phyloP scores from a whole-genome alignment of 2,888 invertebrate species.

The Hypercompe scribonia region DNA sequence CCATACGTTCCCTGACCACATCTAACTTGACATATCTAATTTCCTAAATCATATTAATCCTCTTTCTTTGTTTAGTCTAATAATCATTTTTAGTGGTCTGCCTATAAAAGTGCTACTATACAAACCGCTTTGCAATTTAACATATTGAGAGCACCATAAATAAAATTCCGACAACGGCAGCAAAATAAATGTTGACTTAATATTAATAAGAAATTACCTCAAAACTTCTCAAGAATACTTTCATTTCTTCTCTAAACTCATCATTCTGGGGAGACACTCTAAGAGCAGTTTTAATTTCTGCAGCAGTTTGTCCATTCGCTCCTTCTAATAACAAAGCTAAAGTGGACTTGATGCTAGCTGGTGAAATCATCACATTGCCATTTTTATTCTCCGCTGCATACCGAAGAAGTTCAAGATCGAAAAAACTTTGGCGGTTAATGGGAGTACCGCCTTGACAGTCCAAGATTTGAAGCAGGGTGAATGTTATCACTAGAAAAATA shows the following conservation, averaged over 20 bases:
- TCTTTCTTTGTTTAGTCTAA: not conserved
- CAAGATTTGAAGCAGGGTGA: constrained; percentile 55
- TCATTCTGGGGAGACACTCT: constrained; percentile 80
- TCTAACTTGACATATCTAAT: not conserved
- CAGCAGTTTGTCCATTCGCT: constrained; percentile 84
- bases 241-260: constrained; percentile 71
- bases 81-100: not conserved
- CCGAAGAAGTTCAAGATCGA: constrained; percentile 86
- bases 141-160: too few relatives aligned
- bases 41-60: not conserved
- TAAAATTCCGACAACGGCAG: too few relatives aligned
- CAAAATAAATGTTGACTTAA: not conserved
- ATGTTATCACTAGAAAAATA: constrained; percentile 46
- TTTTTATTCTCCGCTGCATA: constrained; percentile 69
- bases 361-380: constrained; percentile 89
- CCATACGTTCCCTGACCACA: not conserved
- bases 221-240: constrained; percentile 63
- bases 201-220: constrained; percentile 62
- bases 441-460: constrained; percentile 51
- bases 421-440: constrained; percentile 80
- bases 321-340: constrained; percentile 89
- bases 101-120: not conserved
- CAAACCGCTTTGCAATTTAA: not conserved
- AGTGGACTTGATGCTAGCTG: constrained; percentile 88
- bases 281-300: constrained; percentile 86